A percentile compares a stretch with the other conserved stretches of the same genome.
Conservation (phyloP, 2,797 vertebrate genomes). For the Potorous gilbertii region DNA sequence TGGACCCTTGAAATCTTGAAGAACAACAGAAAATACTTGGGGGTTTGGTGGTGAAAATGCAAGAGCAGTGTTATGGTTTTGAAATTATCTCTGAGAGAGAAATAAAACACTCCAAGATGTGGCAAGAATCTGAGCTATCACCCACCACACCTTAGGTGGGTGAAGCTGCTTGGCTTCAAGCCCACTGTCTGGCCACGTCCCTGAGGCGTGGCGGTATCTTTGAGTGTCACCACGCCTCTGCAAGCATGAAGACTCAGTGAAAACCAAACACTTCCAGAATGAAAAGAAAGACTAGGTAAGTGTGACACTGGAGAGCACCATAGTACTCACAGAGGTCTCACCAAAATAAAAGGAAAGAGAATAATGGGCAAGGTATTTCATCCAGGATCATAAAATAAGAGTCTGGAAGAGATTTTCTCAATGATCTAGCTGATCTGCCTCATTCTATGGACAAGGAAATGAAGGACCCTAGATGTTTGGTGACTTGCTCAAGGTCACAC, state of each 20-base stretch:
- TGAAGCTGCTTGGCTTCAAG: slow-evolving; percentile 76
- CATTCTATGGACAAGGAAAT: background rate
- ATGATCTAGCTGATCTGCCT: background rate
- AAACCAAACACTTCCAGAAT: slow-evolving; percentile 64
- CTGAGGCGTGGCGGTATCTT: slow-evolving; percentile 81
- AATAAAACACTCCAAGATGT: slow-evolving; percentile 72
- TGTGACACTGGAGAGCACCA: slow-evolving; percentile 47
- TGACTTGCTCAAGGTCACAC: background rate
- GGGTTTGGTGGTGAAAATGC: slow-evolving; percentile 38
- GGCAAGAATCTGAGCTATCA: slow-evolving; percentile 76
- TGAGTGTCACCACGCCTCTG: slow-evolving; percentile 80
- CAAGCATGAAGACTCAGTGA: slow-evolving; percentile 65
- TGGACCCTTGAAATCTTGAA: background rate
- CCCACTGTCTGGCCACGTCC: slow-evolving; percentile 73
- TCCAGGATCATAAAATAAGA: background rate
- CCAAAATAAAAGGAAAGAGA: background rate
- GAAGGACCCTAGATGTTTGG: background rate
- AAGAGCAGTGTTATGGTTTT: slow-evolving; percentile 61
- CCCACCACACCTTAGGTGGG: slow-evolving; percentile 78
- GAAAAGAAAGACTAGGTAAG: slow-evolving; percentile 51
- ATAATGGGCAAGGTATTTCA: background rate
- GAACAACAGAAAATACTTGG: slow-evolving; percentile 14
- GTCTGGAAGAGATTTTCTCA: background rate
- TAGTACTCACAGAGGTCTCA: background rate
- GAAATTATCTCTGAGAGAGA: slow-evolving; percentile 59